Base-by-base conservation (phyloP, 2,888 invertebrate species). In the Crepidodera aurea region DNA sequence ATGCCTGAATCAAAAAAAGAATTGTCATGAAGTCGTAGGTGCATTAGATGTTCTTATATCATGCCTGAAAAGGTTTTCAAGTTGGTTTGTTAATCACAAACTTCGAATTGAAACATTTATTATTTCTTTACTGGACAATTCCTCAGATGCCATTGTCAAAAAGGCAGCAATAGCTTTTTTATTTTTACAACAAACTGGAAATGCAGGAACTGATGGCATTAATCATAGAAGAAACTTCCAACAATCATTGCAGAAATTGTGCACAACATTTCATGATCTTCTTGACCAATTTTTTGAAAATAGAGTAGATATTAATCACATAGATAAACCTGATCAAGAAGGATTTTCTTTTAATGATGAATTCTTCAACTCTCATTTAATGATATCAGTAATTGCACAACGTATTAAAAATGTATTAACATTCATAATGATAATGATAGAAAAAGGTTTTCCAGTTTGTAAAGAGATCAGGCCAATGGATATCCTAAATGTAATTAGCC, bases 151-250 rank as follows among this genome's bases (percentile, higher is more conserved):
- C 8, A 37, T 70, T 27, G 69, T 73, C 1, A 42, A 66, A 40
- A 64, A 62, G 51, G 71, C 73, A 15, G 69, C 69, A 12, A 3
- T 55, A 16, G 65, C 67, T 8, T 73, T 70, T 57, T 68, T 69
- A 55, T 66, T 65, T 40, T 58, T 71, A 37, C 72, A 72, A 48
- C 71, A 72, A 62, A 56, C 67, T 29, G 73, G 73, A 5, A 65
- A 69, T 27, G 71, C 71, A 34, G 73, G 72, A 37, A 19, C 42
- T n/a, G 69, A 69, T 42, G 68, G 70, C 18, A 44, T 65, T 6
- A 71, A 73, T 60, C 69, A 73, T 37, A 68, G 56, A 54, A 51
- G 16, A 25, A 70, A 69, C 57, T 73, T 71, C 62, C 66, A 69
- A 8, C 32, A 51, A n/a, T 58, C 59, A 25, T 69, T 73, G 13